Conservation (phyloP, 2,113 vertebrate genomes). For the Tychaedon coryphoeus region DNA sequence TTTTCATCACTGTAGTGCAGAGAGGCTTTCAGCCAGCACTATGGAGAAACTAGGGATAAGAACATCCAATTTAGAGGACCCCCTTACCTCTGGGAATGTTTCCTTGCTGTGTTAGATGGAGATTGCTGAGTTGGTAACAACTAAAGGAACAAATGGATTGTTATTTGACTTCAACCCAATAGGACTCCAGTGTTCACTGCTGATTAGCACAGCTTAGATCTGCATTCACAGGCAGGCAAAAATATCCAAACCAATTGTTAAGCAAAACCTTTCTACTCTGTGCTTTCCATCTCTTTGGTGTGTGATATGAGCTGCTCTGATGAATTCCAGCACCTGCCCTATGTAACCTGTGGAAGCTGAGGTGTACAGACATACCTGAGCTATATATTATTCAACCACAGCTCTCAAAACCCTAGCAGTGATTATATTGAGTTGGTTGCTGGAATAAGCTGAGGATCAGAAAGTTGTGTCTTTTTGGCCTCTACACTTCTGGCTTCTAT, state of each 20-base stretch:
- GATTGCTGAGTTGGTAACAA: constrained; percentile 52
- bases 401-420: neutral
- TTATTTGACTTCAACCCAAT: constrained; percentile 34
- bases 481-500: neutral
- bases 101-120: constrained; percentile 3
- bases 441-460: neutral
- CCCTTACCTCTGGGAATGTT: neutral
- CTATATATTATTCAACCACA: neutral
- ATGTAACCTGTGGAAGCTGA: neutral
- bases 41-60: constrained; percentile 20
- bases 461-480: neutral
- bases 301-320: neutral
- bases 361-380: neutral
- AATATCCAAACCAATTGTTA: neutral
- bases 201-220: constrained; percentile 39
- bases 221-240: neutral
- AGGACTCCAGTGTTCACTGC: neutral
- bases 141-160: constrained; percentile 2
- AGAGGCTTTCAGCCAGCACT: constrained; percentile 39
- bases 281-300: neutral
- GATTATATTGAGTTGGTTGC: neutral
- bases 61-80: constrained; percentile 13
- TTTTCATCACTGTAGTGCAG: constrained; percentile 22
- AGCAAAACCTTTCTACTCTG: neutral
- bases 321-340: neutral